Evolutionary conservation across 2,797 vertebrate species (phyloP).

Genomic region (Tiaroga cobitis): DNA sequence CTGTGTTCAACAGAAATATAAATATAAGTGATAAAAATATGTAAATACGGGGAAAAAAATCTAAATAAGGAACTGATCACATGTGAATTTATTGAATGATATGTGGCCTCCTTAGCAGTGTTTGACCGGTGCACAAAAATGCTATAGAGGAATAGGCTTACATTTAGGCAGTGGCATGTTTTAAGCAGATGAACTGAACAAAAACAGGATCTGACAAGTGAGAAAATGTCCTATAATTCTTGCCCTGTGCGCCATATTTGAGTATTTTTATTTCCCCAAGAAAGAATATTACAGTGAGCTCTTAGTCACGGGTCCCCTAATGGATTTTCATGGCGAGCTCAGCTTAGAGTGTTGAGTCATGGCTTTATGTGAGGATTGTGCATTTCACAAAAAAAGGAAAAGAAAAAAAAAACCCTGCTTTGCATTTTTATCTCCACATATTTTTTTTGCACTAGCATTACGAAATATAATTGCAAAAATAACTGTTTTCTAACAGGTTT

Average conservation of each 20-base stretch:
- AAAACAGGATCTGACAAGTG: slow-evolving; percentile 15
- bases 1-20: too few species aligned
- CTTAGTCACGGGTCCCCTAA: slow-evolving; percentile 25
- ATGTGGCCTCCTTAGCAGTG: neutral
- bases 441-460: neutral
- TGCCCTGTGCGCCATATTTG: slow-evolving; percentile 5
- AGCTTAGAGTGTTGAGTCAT: slow-evolving; percentile 36
- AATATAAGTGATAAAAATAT: neutral
- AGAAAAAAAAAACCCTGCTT: neutral
- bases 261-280: slow-evolving; percentile 17
- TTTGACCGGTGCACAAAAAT: neutral
- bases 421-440: neutral
- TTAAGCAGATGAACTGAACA: slow-evolving; percentile 7
- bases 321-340: neutral
- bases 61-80: neutral
- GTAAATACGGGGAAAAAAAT: too few species aligned
- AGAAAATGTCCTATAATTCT: slow-evolving; percentile 20
- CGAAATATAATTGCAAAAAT: neutral
- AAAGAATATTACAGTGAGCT: slow-evolving; percentile 40
- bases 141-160: neutral
- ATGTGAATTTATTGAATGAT: neutral
- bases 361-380: slow-evolving; percentile 26
- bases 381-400: neutral
- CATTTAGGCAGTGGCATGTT: neutral
- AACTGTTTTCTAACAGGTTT: neutral